phyloP scores from a whole-genome alignment of 2,888 invertebrate species.

The Eupithecia pulchellata region DNA sequence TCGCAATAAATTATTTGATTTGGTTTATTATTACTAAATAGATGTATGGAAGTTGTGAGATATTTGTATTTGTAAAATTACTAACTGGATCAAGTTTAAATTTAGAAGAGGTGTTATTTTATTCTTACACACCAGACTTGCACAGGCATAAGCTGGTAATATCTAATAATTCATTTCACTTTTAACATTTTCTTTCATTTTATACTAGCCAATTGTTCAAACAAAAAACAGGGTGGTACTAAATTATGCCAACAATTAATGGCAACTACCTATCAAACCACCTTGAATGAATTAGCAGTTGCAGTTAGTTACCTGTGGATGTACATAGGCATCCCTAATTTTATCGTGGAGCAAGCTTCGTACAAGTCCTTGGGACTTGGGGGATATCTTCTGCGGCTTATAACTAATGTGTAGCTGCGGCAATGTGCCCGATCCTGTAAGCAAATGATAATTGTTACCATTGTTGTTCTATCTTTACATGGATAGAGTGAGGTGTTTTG shows the following conservation, averaged over 20 bases:
- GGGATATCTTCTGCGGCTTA: conserved; percentile 99
- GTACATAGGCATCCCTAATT: conserved; percentile 98
- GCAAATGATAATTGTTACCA: conserved; percentile 11
- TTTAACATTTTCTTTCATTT: neutral
- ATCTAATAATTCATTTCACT: neutral
- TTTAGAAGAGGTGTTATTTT: neutral
- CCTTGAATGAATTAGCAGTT: neutral
- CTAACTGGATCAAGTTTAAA: neutral
- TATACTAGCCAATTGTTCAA: neutral
- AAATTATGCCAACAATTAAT: neutral
- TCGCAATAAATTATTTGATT: too few species aligned
- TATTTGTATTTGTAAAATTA: neutral
- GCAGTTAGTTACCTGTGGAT: conserved; percentile 91
- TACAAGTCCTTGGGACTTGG: conserved; percentile 97
- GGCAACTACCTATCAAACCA: neutral
- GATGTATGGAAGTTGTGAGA: neutral
- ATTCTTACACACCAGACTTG: neutral
- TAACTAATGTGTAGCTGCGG: conserved; percentile 99
- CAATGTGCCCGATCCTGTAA: conserved; percentile 86
- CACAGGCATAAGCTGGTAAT: neutral
- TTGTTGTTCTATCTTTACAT: neutral
- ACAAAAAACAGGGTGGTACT: neutral
- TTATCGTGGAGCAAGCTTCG: conserved; percentile 97
- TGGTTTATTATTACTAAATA: neutral
- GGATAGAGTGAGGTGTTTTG: neutral